Evolutionary conservation across 1,140 invertebrate genomes (phyloP).

Genomic region (Sitodiplosis mosellana): DNA sequence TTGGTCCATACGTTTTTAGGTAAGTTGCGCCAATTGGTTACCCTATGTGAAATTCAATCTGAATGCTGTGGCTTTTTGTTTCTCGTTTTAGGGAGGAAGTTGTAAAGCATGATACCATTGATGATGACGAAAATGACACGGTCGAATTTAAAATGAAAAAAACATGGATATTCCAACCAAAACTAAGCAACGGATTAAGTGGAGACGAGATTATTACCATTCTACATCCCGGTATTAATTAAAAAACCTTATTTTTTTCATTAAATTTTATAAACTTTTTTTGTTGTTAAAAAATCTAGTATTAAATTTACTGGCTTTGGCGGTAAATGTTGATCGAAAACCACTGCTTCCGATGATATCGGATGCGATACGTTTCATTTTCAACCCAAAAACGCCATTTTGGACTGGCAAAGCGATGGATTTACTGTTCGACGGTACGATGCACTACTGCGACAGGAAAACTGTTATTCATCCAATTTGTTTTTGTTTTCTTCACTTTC

Average conservation of each 20-base stretch:
- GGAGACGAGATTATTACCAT: constrained; percentile 47
- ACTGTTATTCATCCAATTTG: no score
- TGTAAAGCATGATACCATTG: constrained; percentile 48
- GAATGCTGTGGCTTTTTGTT: background rate
- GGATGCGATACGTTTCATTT: constrained; percentile 38
- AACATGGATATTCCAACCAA: constrained; percentile 39
- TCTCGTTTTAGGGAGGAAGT: constrained; percentile 45
- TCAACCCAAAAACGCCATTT: constrained; percentile 38
- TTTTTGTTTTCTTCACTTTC: no score
- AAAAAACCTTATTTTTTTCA: no score
- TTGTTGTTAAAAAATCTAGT: no score
- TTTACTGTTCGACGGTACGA: constrained; percentile 50
- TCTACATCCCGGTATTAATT: constrained; percentile 29
- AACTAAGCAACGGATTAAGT: constrained; percentile 36
- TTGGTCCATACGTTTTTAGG: constrained; percentile 61
- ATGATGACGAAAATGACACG: constrained; percentile 46
- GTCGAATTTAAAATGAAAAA: constrained; percentile 43
- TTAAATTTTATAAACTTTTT: no score
- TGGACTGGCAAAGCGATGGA: constrained; percentile 39
- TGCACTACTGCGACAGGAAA: no score
- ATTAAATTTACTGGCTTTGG: constrained; percentile 20
- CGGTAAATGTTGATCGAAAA: constrained; percentile 32
- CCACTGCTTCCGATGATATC: constrained; percentile 36
- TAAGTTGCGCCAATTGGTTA: constrained; percentile 26
- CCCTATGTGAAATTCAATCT: no score